Evolutionary conservation across 2,113 vertebrate genomes (phyloP).

Genomic region (Malurus cyaneus): DNA sequence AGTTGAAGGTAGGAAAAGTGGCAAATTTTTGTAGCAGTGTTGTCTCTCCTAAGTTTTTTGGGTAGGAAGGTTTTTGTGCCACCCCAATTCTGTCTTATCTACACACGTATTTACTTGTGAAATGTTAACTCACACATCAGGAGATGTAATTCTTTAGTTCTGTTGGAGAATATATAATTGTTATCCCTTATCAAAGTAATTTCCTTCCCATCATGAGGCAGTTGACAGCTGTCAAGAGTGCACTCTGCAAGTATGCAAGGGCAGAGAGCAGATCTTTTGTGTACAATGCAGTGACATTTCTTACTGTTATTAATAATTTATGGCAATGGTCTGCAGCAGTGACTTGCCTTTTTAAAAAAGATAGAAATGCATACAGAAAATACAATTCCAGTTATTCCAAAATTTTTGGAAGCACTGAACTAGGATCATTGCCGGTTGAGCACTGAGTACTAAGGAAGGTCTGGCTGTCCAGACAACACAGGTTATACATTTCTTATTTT

Average conservation of each 20-base stretch:
- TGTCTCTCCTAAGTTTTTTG: background rate
- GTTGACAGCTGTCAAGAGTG: background rate
- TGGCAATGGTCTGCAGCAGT: background rate
- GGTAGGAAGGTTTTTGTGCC: background rate
- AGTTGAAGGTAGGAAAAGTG: background rate
- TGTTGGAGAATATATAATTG: background rate
- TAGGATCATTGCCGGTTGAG: accelerated
- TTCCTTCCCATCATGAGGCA: accelerated
- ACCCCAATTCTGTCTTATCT: background rate
- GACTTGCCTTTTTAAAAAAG: background rate
- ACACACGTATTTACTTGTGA: background rate
- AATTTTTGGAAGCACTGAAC: background rate
- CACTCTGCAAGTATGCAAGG: background rate
- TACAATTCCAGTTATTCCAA: background rate
- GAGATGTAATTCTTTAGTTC: background rate
- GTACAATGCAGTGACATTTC: accelerated
- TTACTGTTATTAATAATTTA: background rate
- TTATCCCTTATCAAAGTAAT: background rate
- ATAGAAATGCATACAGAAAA: background rate
- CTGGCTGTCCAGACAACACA: background rate
- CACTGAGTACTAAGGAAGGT: background rate
- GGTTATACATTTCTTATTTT: background rate
- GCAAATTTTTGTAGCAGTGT: background rate
- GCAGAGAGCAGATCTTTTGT: background rate
- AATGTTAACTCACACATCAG: background rate